Evolutionary conservation across 2,113 vertebrate genomes (phyloP).

Genomic region (Oryzias celebensis): DNA sequence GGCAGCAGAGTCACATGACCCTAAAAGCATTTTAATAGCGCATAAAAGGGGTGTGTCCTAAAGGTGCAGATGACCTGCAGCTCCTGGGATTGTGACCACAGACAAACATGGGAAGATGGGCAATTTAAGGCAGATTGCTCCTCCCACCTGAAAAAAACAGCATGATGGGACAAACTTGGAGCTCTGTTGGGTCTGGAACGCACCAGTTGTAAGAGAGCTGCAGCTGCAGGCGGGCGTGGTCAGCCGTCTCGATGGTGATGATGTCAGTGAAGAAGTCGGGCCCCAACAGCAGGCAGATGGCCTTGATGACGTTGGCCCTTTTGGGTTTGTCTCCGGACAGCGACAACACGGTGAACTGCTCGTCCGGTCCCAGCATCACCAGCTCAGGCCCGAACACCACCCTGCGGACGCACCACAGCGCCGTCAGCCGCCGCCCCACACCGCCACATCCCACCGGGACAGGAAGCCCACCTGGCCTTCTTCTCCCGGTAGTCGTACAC

Average conservation of each 20-base stretch:
- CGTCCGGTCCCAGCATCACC: conserved; percentile 87
- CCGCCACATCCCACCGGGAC: too few relatives aligned
- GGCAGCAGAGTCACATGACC: too few relatives aligned
- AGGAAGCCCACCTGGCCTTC: conserved; percentile 75
- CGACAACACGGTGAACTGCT: conserved; percentile 89
- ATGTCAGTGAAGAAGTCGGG: conserved; percentile 91
- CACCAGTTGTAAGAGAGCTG: conserved; percentile 93
- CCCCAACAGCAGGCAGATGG: conserved; percentile 86
- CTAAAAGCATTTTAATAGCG: too few relatives aligned
- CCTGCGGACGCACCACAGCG: conserved; percentile 52
- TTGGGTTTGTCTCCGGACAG: conserved; percentile 88
- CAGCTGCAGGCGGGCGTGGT: conserved; percentile 89
- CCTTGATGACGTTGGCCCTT: conserved; percentile 82
- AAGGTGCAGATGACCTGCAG: too few relatives aligned
- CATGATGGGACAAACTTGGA: too few relatives aligned
- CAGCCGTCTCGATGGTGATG: conserved; percentile 88
- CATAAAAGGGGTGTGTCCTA: too few relatives aligned
- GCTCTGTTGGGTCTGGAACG: neutral
- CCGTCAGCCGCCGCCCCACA: neutral
- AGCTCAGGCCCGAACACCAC: conserved; percentile 90
- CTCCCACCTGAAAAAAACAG: too few relatives aligned
- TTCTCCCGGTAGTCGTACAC: conserved; percentile 92
- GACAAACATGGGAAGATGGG: too few relatives aligned
- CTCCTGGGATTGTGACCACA: too few relatives aligned
- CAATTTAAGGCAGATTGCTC: too few relatives aligned